Evolutionary conservation across 1,140 invertebrate species (phyloP).

Genomic region (Tetragonula clypearis): DNA sequence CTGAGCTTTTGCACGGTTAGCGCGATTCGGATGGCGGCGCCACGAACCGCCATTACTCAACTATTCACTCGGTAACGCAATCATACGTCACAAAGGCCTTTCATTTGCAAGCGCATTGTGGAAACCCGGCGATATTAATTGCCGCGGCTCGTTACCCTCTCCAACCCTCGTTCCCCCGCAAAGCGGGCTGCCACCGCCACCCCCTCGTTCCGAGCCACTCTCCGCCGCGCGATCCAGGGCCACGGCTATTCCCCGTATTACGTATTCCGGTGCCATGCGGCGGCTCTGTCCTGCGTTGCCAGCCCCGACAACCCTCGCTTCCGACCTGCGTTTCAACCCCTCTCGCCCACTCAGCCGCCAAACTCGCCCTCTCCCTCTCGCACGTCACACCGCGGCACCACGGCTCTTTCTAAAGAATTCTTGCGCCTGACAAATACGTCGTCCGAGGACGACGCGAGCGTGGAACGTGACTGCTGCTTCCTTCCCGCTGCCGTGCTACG

Average conservation of each 20-base stretch:
- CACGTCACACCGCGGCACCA: slow-evolving; percentile 22
- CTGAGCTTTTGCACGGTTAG: slow-evolving; percentile 72
- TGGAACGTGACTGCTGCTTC: slow-evolving; percentile 33
- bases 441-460: slow-evolving; percentile 47
- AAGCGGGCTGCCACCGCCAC: slow-evolving; percentile 22
- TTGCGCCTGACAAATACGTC: slow-evolving; percentile 73
- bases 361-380: neutral
- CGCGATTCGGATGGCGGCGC: slow-evolving; percentile 74
- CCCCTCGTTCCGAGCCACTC: slow-evolving; percentile 36
- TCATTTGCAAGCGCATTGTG: slow-evolving; percentile 83
- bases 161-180: slow-evolving; percentile 50
- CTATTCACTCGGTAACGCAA: slow-evolving; percentile 82
- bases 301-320: slow-evolving; percentile 66
- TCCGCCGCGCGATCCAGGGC: slow-evolving; percentile 56
- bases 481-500: slow-evolving; percentile 23
- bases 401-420: slow-evolving; percentile 66
- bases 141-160: slow-evolving; percentile 81
- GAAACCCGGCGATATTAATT: slow-evolving; percentile 82
- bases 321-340: slow-evolving; percentile 17
- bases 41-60: slow-evolving; percentile 81
- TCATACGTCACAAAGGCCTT: slow-evolving; percentile 83
- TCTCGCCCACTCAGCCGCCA: neutral
- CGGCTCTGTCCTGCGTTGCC: slow-evolving; percentile 71
- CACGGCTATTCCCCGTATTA: slow-evolving; percentile 72
- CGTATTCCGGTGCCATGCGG: slow-evolving; percentile 77